Evolutionary conservation across 2,888 invertebrate genomes (phyloP), one percentile per base, ranked within the genome.

Genomic region (Harpagoxenus sublaevis): DNA sequence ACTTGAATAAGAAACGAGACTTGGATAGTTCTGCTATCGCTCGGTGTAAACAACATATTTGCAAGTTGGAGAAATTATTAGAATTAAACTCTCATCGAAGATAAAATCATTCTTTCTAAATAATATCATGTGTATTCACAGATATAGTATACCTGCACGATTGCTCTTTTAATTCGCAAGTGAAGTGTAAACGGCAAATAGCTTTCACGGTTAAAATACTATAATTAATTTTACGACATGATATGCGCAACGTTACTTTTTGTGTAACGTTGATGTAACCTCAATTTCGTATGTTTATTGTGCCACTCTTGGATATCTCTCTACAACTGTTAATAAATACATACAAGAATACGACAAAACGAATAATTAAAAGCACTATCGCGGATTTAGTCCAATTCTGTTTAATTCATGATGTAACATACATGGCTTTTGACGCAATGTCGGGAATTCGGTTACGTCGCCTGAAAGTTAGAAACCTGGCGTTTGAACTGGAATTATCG

Each of bases 141-240:
- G 70, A 35, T 35, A 28, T 73, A n/a, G 28, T 35, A 23, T 73
- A n/a, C 48, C n/a, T 12, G 1, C 28, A 23, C 31, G 51, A 65
- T 42, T 65, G 77, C 60, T 62, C 66, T 79, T 88, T 82, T 62
- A 82, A 71, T 86, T 48, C 66, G 62, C 66, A 65, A 89, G 51
- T 78, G 28, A 77, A 81, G 57, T 63, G 75, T 84, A 78, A 84
- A 87, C 35, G 53, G 83, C 60, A 68, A 74, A 84, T 74, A 74
- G 51, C 63, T 55, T 18, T 48, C 53, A 65, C 57, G 53, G 45
- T 57, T 74, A 31, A 66, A 79, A 62, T 70, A 51, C 62, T 79
- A 83, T 73, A 53, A 84, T 88, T 77, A 83, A 87, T 82, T 71
- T 75, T 75, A 65, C 23, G 55, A 55, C 55, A 4, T 18, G 10